These are phyloP conservation scores for Sebastes melanostomus DNA, from an alignment of 2,797 vertebrate species.

Conservation along the genomic window DNA sequence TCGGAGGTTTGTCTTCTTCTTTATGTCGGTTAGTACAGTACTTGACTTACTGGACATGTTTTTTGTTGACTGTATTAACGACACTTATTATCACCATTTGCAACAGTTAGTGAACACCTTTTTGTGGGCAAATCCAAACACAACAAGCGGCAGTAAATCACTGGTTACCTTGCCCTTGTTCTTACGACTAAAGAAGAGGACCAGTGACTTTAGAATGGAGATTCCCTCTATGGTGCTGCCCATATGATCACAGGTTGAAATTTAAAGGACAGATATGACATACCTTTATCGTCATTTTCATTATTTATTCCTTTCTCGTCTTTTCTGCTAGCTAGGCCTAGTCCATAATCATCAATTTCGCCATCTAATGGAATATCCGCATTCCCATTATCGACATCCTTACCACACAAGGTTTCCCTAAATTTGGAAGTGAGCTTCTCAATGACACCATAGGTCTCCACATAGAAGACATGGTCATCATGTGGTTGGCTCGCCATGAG, in stretches of 20 bases:
- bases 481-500: constrained; percentile 91
- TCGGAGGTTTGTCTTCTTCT: constrained; percentile 45
- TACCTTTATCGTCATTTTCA: constrained; percentile 63
- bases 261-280: constrained; percentile 43
- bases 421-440: constrained; percentile 94
- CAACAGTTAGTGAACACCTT: neutral
- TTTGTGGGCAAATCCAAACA: constrained; percentile 10
- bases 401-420: constrained; percentile 91
- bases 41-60: neutral
- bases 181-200: constrained; percentile 57
- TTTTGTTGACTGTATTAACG: neutral
- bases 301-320: constrained; percentile 51
- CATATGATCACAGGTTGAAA: constrained; percentile 42
- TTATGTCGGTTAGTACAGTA: constrained; percentile 44
- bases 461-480: constrained; percentile 93
- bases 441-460: constrained; percentile 95
- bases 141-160: constrained; percentile 4
- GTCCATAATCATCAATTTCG: constrained; percentile 48
- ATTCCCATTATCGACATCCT: constrained; percentile 83
- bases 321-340: constrained; percentile 56
- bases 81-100: neutral
- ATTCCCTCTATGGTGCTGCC: constrained; percentile 64
- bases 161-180: constrained; percentile 17
- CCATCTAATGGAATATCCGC: constrained; percentile 71
- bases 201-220: constrained; percentile 48